These are phyloP conservation scores for Aspidoscelis tigris DNA, from an alignment of 2,113 vertebrate species.

Conservation along the genomic window DNA sequence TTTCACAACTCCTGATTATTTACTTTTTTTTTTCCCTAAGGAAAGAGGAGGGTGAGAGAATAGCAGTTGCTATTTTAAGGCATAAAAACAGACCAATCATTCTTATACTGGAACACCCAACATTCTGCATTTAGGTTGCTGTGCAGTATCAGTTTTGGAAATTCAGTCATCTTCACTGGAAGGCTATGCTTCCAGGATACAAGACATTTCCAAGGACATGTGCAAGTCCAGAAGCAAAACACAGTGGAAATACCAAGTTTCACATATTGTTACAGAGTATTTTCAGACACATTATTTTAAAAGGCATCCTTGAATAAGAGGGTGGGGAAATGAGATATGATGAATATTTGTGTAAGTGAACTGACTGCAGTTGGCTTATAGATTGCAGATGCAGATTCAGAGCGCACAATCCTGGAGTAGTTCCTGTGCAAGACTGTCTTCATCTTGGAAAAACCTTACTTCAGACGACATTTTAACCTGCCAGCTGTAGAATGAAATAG, in stretches of 20 bases:
- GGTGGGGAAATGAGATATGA: too few species aligned
- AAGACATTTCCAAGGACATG: not conserved
- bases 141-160: not conserved
- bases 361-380: too few species aligned
- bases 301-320: too few species aligned
- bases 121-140: not conserved
- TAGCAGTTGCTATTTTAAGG: not conserved
- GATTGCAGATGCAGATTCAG: too few species aligned
- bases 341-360: too few species aligned
- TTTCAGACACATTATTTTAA: too few species aligned
- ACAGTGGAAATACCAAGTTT: not conserved
- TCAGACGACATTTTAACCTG: too few species aligned
- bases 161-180: not conserved
- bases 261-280: too few species aligned
- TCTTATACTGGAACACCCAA: conserved; percentile 12
- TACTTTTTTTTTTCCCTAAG: not conserved
- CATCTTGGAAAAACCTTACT: too few species aligned
- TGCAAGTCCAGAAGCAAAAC: not conserved
- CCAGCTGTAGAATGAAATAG: too few species aligned
- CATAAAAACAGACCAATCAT: not conserved
- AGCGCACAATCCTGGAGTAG: too few species aligned
- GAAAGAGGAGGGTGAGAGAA: not conserved
- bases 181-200: not conserved
- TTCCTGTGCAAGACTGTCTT: too few species aligned
- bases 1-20: not conserved